phyloP scores from a whole-genome alignment of 2,113 vertebrate species.

The Panthera uncia region DNA sequence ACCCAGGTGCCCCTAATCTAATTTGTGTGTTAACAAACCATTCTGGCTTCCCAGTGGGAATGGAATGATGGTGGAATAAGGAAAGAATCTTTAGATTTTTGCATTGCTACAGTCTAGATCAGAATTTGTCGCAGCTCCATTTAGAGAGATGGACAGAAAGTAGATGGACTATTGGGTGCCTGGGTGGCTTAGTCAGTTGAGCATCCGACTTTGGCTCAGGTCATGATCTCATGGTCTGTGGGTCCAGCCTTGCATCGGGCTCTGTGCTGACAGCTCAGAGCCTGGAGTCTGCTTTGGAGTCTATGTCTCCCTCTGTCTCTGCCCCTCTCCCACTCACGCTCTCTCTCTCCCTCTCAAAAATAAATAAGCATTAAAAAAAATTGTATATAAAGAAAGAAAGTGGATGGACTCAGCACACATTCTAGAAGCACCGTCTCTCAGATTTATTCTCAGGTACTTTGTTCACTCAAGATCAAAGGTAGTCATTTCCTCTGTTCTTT shows the following conservation, averaged over 20 bases:
- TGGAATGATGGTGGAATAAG: not conserved
- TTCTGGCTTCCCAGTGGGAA: not conserved
- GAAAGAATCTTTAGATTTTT: not conserved
- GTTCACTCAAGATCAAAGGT: not conserved
- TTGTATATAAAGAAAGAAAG: not conserved
- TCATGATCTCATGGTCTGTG: too few relatives aligned
- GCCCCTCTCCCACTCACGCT: too few relatives aligned
- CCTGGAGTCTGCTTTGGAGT: too few relatives aligned
- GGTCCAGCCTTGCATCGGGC: too few relatives aligned
- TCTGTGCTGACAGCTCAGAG: too few relatives aligned
- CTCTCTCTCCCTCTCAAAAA: too few relatives aligned
- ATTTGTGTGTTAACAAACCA: not conserved
- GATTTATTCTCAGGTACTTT: not conserved
- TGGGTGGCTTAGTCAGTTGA: too few relatives aligned
- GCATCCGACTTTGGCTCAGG: too few relatives aligned
- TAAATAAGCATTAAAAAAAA: too few relatives aligned
- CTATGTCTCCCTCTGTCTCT: too few relatives aligned
- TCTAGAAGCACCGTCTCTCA: not conserved
- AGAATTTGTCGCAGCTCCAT: not conserved
- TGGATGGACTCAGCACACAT: not conserved
- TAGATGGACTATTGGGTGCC: too few relatives aligned
- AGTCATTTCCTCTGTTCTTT: not conserved
- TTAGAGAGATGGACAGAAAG: not conserved
- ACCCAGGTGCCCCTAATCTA: not conserved
- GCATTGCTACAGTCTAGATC: not conserved